Percentiles rank a stretch among this genome's conserved stretches.
These are phyloP conservation scores for Sphenodon punctatus DNA, from an alignment of 2,797 vertebrate genomes.

Conservation along the genomic window DNA sequence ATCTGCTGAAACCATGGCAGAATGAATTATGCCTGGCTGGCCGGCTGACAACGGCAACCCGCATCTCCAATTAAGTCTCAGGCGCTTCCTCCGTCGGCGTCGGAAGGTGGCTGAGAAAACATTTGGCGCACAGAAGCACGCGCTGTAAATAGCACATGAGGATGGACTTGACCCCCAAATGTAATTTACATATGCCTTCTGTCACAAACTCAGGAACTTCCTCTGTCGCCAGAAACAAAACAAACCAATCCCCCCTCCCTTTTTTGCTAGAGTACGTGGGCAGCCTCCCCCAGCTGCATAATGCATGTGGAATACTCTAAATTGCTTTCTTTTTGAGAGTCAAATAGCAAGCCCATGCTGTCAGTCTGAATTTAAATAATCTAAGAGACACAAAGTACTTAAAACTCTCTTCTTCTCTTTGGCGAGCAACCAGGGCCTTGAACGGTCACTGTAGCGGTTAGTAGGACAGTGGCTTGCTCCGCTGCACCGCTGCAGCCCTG, in stretches of 20 bases:
- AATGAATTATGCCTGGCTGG: conserved; percentile 9
- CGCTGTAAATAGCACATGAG: not conserved
- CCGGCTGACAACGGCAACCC: conserved; percentile 7
- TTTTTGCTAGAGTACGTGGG: not conserved
- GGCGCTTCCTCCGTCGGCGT: not conserved
- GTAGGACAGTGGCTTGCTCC: no score
- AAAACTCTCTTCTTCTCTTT: not conserved
- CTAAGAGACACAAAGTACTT: not conserved
- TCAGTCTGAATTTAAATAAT: not conserved
- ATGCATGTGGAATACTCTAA: fast-evolving
- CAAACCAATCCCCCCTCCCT: not conserved
- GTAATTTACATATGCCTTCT: not conserved
- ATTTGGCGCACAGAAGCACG: not conserved
- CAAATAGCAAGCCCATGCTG: not conserved
- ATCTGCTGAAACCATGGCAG: not conserved
- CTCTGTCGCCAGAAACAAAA: not conserved
- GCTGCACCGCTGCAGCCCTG: no score
- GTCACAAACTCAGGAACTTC: not conserved
- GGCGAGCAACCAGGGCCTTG: no score
- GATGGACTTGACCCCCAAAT: not conserved
- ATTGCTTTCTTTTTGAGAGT: not conserved
- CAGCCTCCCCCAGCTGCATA: fast-evolving
- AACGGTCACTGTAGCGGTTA: no score
- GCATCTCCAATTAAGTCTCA: not conserved
- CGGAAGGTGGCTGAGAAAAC: not conserved